Conservation (phyloP, 2,888 invertebrate genomes). For the Drosophila lutescens region DNA sequence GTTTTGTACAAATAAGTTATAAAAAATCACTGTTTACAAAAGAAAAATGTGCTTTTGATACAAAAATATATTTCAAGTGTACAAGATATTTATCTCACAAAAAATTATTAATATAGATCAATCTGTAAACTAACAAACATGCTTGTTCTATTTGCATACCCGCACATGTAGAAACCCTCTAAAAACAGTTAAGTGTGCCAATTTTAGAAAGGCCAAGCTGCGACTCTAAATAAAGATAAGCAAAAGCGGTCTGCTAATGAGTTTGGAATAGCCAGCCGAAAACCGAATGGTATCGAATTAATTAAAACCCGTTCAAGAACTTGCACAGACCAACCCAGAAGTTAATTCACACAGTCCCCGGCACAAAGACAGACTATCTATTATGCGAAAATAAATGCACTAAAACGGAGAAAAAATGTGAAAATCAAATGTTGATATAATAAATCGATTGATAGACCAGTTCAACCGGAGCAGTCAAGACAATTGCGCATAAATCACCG, state of each 20-base stretch:
- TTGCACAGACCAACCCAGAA: conserved; percentile 25
- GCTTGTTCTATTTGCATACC: conserved; percentile 4
- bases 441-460: conserved; percentile 36
- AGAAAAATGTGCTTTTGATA: neutral
- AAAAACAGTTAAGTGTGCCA: conserved; percentile 20
- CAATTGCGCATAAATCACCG: conserved; percentile 50
- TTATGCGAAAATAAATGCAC: conserved; percentile 11
- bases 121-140: conserved; percentile 8
- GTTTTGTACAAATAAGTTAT: neutral
- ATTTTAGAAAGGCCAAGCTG: conserved; percentile 38
- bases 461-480: conserved; percentile 18
- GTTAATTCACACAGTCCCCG: conserved; percentile 22
- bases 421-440: conserved; percentile 36
- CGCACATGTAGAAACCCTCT: neutral
- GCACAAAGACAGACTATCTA: conserved; percentile 6
- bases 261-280: conserved; percentile 25
- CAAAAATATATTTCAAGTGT: neutral
- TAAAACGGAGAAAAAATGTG: conserved; percentile 4
- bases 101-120: neutral
- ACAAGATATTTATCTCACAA: neutral
- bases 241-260: conserved; percentile 31
- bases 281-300: conserved; percentile 33
- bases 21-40: neutral
- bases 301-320: conserved; percentile 42
- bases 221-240: conserved; percentile 21